These are phyloP conservation scores for Zaprionus gabonicus DNA, from an alignment of 1,140 invertebrate genomes.

Conservation along the genomic window DNA sequence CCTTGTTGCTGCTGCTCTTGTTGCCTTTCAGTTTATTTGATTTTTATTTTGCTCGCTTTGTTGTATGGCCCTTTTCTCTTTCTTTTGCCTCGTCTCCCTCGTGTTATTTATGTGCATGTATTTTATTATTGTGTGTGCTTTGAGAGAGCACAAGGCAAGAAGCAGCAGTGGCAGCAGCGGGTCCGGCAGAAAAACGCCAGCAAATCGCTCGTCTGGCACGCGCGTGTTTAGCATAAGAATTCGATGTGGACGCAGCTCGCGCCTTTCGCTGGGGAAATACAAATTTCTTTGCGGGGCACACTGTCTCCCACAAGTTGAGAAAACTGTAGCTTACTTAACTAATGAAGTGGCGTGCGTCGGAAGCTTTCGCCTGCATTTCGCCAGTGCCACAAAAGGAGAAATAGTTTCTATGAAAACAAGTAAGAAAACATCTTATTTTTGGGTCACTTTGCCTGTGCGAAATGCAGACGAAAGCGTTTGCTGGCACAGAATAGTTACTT, in stretches of 20 bases:
- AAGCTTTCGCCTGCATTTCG: constrained; percentile 30
- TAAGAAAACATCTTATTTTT: neutral
- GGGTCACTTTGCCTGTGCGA: neutral
- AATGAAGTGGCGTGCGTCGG: constrained; percentile 18
- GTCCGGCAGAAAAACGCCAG: constrained; percentile 53
- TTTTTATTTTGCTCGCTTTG: constrained; percentile 62
- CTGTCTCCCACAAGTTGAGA: constrained; percentile 31
- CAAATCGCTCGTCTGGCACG: constrained; percentile 67
- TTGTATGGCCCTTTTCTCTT: constrained; percentile 48
- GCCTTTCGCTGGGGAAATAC: constrained; percentile 56
- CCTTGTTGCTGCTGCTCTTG: neutral
- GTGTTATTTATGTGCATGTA: constrained; percentile 74
- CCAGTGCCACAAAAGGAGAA: neutral
- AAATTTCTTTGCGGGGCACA: constrained; percentile 37
- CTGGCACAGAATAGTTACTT: constrained; percentile 48
- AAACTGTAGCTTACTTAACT: constrained; percentile 25
- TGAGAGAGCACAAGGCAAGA: constrained; percentile 38
- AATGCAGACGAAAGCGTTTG: neutral
- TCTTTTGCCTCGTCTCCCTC: constrained; percentile 20
- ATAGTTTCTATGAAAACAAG: neutral
- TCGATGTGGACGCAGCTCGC: constrained; percentile 27
- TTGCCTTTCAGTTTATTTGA: constrained; percentile 66
- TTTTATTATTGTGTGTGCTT: constrained; percentile 65
- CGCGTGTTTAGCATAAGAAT: constrained; percentile 80
- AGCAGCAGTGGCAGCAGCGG: constrained; percentile 15